Conservation (phyloP, 2,797 vertebrate genomes). For the Alouatta caraya region DNA sequence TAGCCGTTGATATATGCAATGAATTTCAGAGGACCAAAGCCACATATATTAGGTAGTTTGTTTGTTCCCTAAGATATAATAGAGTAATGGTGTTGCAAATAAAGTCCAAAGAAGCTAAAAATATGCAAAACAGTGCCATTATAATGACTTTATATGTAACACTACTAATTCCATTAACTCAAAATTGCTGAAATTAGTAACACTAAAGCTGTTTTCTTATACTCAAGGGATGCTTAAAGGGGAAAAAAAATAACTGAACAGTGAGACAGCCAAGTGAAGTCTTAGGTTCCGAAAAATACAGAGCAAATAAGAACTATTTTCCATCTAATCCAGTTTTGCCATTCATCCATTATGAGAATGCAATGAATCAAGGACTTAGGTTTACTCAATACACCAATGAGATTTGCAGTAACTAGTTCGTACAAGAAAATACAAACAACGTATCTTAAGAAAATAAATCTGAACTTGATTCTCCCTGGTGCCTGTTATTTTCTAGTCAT, state of each 20-base stretch:
- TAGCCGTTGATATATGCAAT: slow-evolving; percentile 71
- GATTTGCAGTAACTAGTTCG: not conserved
- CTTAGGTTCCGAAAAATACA: slow-evolving; percentile 50
- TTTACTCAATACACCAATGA: slow-evolving; percentile 37
- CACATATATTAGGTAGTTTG: slow-evolving; percentile 36
- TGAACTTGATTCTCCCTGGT: not conserved
- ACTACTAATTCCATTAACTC: slow-evolving; percentile 72
- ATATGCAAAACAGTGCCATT: slow-evolving; percentile 72
- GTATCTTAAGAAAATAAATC: slow-evolving; percentile 28
- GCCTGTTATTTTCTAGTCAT: not conserved
- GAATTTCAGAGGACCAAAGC: slow-evolving; percentile 67
- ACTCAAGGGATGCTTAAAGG: slow-evolving; percentile 41
- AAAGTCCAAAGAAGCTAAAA: slow-evolving; percentile 64
- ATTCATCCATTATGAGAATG: slow-evolving; percentile 44
- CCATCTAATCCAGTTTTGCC: slow-evolving; percentile 67
- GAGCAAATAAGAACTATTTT: slow-evolving; percentile 61
- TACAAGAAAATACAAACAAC: slow-evolving; percentile 30
- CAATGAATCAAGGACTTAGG: slow-evolving; percentile 50
- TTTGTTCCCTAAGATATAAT: slow-evolving; percentile 53
- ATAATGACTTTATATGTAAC: slow-evolving; percentile 63
- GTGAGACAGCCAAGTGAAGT: slow-evolving; percentile 28
- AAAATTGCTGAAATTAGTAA: slow-evolving; percentile 74
- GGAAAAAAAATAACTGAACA: slow-evolving; percentile 28
- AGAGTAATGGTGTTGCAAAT: not conserved
- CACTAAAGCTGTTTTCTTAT: slow-evolving; percentile 53